Evolutionary conservation across 2,888 invertebrate species (phyloP).

Genomic region (Trachelus stipa): DNA sequence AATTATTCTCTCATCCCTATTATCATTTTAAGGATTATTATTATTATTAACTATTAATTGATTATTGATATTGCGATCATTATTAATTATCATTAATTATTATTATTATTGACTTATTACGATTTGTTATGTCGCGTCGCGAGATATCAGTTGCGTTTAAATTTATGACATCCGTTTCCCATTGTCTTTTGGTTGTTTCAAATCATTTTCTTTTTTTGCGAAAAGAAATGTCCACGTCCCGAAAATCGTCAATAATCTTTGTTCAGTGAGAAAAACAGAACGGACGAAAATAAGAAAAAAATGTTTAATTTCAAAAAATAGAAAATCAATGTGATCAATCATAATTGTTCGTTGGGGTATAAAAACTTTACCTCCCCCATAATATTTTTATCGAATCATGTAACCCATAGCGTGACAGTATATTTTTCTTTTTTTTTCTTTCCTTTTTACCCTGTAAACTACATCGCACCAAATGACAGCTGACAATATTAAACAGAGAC

Average conservation of each 20-base stretch:
- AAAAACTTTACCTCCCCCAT: not conserved
- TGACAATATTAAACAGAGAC: not conserved
- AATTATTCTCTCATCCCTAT: not conserved
- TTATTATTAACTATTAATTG: slow-evolving; percentile 20
- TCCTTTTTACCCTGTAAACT: not conserved
- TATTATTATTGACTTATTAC: slow-evolving; percentile 39
- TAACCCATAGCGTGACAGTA: not conserved
- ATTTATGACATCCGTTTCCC: not conserved
- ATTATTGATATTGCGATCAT: slow-evolving; percentile 47
- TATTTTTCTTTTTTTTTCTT: not conserved
- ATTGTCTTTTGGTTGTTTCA: not conserved
- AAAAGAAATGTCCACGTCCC: not conserved
- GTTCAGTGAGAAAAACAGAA: not conserved
- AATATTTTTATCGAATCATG: not conserved
- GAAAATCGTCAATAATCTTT: not conserved
- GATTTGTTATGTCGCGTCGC: slow-evolving; percentile 5
- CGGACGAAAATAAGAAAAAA: not conserved
- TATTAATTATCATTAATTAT: slow-evolving; percentile 40
- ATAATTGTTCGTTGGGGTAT: not conserved
- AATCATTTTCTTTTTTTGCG: not conserved
- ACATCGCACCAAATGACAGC: not conserved
- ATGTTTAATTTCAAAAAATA: not conserved
- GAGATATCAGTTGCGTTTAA: not conserved
- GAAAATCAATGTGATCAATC: not conserved
- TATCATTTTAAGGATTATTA: slow-evolving; percentile 2